Conservation (phyloP, 2,113 vertebrate genomes). For the Peromyscus leucopus region DNA sequence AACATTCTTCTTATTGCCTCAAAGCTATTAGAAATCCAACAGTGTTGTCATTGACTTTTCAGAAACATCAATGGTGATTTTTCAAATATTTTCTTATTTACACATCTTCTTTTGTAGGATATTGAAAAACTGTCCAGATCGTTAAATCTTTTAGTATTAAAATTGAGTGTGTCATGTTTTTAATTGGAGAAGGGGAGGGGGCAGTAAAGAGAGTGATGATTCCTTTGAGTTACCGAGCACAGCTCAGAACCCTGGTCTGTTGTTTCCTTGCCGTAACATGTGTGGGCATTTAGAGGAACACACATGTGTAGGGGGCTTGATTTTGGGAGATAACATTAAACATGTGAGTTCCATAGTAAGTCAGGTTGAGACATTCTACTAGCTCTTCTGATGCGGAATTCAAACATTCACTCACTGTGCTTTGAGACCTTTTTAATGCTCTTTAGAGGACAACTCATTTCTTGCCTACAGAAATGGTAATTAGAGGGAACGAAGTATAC, state of each 20-base stretch:
- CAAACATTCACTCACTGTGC: background rate
- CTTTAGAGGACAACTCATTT: constrained; percentile 19
- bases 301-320: background rate
- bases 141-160: background rate
- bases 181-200: background rate
- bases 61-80: background rate
- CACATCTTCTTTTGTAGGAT: constrained; percentile 1
- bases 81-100: background rate
- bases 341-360: background rate
- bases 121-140: constrained; percentile 24
- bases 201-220: background rate
- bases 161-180: background rate
- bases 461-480: constrained; percentile 31
- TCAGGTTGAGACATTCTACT: background rate
- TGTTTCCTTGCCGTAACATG: constrained; percentile 9
- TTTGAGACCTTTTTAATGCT: constrained; percentile 31
- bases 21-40: background rate
- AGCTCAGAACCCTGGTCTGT: background rate
- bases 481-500: constrained; percentile 18
- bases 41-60: constrained; percentile 4
- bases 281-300: background rate
- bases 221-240: background rate
- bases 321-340: constrained; percentile 12
- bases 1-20: constrained; percentile 30
- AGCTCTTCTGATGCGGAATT: constrained; percentile 21